A percentile compares a stretch with the other conserved stretches of the same genome.
Evolutionary conservation across 2,888 invertebrate species (phyloP).

Genomic region (Microchrysa polita): DNA sequence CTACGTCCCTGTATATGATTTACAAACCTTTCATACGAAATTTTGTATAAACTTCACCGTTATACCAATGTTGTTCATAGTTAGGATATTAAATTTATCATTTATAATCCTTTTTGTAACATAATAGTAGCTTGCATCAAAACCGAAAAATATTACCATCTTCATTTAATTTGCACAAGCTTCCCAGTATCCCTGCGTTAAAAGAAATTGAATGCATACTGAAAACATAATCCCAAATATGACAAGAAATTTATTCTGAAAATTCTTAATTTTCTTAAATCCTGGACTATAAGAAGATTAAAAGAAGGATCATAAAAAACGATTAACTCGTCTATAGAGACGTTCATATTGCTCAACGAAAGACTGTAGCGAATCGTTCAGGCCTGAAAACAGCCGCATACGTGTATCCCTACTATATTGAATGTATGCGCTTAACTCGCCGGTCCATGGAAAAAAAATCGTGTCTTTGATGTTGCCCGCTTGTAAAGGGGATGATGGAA

Average conservation of each 20-base stretch:
- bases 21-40: too few relatives aligned
- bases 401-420: not conserved
- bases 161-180: too few relatives aligned
- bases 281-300: conserved; percentile 50
- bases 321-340: conserved; percentile 42
- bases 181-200: too few relatives aligned
- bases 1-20: too few relatives aligned
- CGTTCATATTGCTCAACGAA: not conserved
- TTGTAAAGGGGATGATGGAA: conserved; percentile 32
- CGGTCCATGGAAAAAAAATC: conserved; percentile 23
- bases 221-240: too few relatives aligned
- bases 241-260: not conserved
- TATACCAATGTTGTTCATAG: too few relatives aligned
- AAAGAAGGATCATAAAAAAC: conserved; percentile 49
- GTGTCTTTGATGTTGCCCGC: conserved; percentile 45
- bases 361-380: not conserved
- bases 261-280: conserved; percentile 48
- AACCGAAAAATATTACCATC: too few relatives aligned
- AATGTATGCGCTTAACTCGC: not conserved
- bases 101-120: too few relatives aligned
- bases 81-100: too few relatives aligned
- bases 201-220: too few relatives aligned
- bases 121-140: too few relatives aligned
- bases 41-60: too few relatives aligned
- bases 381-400: not conserved